A percentile compares a stretch with the other conserved stretches of the same genome.
Conservation (phyloP, 37 sponge, comb jelly and placozoan species). For the Crambe crambe region DNA sequence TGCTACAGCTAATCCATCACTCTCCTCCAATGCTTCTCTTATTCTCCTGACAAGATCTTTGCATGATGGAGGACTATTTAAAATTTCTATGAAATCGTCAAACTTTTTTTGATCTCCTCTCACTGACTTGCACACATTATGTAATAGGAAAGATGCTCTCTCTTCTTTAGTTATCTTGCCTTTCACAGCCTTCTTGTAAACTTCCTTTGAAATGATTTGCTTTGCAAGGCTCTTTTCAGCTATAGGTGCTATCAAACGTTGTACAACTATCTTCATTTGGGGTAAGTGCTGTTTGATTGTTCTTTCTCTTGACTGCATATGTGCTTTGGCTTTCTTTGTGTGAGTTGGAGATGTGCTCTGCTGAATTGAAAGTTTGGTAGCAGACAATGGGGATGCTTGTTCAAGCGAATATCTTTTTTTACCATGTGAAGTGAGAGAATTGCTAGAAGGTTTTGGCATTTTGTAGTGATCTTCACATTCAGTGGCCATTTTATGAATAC, state of each 20-base stretch:
- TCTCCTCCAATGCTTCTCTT: background rate
- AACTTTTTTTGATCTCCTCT: background rate
- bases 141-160: background rate
- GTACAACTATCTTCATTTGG: background rate
- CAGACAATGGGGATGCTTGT: no score
- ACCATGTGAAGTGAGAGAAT: no score
- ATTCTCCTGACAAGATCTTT: background rate
- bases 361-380: no score
- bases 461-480: background rate
- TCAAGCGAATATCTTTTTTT: no score
- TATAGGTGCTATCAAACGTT: background rate
- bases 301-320: background rate
- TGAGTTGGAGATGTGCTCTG: no score
- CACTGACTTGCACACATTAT: background rate
- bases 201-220: background rate
- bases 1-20: background rate
- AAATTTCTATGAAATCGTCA: background rate
- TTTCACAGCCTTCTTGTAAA: background rate
- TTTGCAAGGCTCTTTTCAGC: background rate
- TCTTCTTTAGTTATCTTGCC: background rate
- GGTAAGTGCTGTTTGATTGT: background rate
- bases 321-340: background rate
- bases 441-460: no score
- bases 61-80: background rate
- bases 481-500: background rate